A percentile compares a stretch with the other conserved stretches of the same genome.
These are phyloP conservation scores for Sarcophaga caerulescens DNA, from an alignment of 2,888 invertebrate genomes.

Conservation along the genomic window DNA sequence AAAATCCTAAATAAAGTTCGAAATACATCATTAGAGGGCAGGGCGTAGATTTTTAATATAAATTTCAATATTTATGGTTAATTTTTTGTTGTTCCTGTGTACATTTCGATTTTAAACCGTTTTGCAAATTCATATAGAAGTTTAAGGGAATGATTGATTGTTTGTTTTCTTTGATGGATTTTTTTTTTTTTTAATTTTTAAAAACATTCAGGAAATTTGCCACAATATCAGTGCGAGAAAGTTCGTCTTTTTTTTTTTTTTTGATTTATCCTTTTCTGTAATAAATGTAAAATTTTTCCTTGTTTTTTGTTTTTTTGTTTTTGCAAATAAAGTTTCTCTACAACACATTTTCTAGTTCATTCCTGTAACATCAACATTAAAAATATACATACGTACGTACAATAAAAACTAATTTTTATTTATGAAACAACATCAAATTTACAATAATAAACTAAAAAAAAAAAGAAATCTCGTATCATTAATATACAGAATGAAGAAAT, in stretches of 20 bases:
- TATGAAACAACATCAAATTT: no score
- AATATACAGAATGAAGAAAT: no score
- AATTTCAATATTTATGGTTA: no score
- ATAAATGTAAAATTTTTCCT: slow-evolving; percentile 11
- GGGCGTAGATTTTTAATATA: no score
- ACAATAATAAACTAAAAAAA: no score
- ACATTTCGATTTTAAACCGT: no score
- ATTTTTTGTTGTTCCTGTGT: no score
- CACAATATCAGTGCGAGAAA: background rate
- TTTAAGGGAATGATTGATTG: background rate
- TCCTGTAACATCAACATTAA: slow-evolving; percentile 44
- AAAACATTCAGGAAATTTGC: background rate
- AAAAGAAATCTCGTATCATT: no score
- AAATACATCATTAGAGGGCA: no score
- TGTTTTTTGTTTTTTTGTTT: background rate
- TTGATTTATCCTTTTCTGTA: slow-evolving; percentile 16
- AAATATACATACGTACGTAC: slow-evolving; percentile 33
- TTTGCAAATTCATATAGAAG: no score
- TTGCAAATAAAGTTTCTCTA: slow-evolving; percentile 25
- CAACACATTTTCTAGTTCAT: slow-evolving; percentile 37
- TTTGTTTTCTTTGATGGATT: background rate
- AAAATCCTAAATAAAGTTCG: no score
- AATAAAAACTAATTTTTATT: background rate
- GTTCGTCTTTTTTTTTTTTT: background rate
- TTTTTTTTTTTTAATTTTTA: slow-evolving; percentile 24